Evolutionary conservation across 2,797 vertebrate genomes (phyloP).

Genomic region (Notolabrus celidotus): DNA sequence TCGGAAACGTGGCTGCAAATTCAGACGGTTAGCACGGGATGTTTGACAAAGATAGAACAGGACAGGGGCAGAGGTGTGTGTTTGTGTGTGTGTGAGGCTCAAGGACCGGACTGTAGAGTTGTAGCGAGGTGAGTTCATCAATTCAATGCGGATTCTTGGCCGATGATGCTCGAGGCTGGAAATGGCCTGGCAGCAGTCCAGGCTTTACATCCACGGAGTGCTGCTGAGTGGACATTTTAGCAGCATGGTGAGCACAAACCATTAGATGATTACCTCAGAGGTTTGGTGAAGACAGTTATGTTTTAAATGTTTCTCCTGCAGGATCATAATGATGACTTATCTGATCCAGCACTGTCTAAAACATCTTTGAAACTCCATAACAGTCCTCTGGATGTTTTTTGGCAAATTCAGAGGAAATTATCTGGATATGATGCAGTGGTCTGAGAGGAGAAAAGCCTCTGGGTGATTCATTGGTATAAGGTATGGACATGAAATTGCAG

Average conservation of each 20-base stretch:
- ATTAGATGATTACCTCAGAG: conserved; percentile 79
- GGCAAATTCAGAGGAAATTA: background rate
- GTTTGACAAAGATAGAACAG: conserved; percentile 60
- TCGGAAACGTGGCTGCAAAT: conserved; percentile 36
- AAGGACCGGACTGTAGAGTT: conserved; percentile 21
- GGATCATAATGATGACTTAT: conserved; percentile 30
- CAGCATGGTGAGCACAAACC: conserved; percentile 51
- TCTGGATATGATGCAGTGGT: background rate
- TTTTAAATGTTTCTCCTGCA: conserved; percentile 43
- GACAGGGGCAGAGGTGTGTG: conserved; percentile 7
- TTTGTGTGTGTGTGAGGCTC: background rate
- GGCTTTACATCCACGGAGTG: conserved; percentile 40
- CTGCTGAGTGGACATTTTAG: conserved; percentile 78
- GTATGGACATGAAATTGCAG: conserved; percentile 24
- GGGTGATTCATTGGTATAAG: conserved; percentile 22
- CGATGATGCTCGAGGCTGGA: conserved; percentile 51
- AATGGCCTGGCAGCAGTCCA: conserved; percentile 74
- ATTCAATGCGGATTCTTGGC: conserved; percentile 64
- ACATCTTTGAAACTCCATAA: conserved; percentile 19
- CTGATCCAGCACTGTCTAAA: conserved; percentile 29
- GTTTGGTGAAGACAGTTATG: conserved; percentile 55
- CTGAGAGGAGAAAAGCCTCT: conserved; percentile 8
- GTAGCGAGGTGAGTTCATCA: conserved; percentile 52
- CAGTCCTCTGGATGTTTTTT: background rate
- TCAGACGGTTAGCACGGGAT: conserved; percentile 37